Evolutionary conservation across 2,797 vertebrate genomes (phyloP).

Genomic region (Molossus molossus): DNA sequence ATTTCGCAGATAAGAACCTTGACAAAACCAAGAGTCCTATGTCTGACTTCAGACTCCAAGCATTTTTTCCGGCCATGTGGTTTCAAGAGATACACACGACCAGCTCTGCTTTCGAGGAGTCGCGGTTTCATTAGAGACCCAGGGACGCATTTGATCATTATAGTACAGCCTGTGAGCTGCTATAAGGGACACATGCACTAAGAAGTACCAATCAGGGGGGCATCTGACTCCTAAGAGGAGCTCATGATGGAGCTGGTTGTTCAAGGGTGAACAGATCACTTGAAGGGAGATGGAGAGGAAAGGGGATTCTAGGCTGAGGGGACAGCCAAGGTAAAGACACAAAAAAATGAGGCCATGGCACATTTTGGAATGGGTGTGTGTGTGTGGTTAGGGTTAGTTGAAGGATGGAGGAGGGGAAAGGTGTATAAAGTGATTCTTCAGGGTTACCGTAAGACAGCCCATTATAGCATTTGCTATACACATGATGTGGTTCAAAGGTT

Average conservation of each 20-base stretch:
- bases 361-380: not conserved
- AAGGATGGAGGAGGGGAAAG: not conserved
- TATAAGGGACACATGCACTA: not conserved
- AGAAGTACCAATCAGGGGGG: not conserved
- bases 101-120: slow-evolving; percentile 21
- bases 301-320: not conserved
- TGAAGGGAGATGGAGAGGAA: slow-evolving; percentile 23
- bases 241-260: not conserved
- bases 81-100: not conserved
- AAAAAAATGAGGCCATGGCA: not conserved
- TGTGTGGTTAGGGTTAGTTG: not conserved
- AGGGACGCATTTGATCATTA: not conserved
- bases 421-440: not conserved
- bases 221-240: not conserved
- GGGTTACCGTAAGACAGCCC: not conserved
- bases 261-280: not conserved
- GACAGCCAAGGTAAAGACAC: not conserved
- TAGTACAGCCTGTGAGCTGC: not conserved
- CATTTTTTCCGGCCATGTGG: not conserved
- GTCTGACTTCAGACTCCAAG: not conserved
- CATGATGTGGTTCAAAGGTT: not conserved
- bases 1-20: not conserved
- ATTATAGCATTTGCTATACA: not conserved
- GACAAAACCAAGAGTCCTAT: not conserved
- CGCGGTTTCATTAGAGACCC: not conserved